Percentiles rank a stretch among this genome's conserved stretches.
Evolutionary conservation across 2,113 vertebrate genomes (phyloP).

Genomic region (Mungos mungo): DNA sequence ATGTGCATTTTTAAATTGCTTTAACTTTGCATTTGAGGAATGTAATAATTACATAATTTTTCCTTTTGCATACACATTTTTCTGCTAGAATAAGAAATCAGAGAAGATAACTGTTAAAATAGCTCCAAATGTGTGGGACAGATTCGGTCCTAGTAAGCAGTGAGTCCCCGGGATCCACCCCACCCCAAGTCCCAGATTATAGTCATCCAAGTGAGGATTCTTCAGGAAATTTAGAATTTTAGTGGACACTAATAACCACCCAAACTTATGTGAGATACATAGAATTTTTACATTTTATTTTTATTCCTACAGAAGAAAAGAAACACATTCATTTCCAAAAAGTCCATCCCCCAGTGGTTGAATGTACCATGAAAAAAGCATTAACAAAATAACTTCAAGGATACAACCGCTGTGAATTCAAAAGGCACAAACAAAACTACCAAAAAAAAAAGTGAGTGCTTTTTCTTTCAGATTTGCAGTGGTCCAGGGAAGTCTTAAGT

Average conservation of each 20-base stretch:
- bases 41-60: background rate
- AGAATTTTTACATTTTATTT: slow-evolving; percentile 12
- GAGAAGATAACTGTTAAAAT: background rate
- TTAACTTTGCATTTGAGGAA: background rate
- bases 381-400: background rate
- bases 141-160: background rate
- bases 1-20: no score
- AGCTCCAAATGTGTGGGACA: background rate
- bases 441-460: slow-evolving; percentile 28
- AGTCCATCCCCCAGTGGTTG: background rate
- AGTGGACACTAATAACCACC: background rate
- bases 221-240: slow-evolving; percentile 4
- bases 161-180: fast-evolving
- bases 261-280: background rate
- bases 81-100: background rate
- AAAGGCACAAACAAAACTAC: background rate
- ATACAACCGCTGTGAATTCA: background rate
- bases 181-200: background rate
- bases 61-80: background rate
- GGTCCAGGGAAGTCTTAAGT: background rate
- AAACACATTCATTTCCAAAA: background rate
- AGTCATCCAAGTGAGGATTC: background rate
- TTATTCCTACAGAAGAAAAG: slow-evolving; percentile 56
- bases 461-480: background rate
- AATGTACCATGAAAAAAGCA: background rate